These are phyloP conservation scores for Unio delphinus DNA, from an alignment of 2,888 invertebrate species.

Conservation along the genomic window DNA sequence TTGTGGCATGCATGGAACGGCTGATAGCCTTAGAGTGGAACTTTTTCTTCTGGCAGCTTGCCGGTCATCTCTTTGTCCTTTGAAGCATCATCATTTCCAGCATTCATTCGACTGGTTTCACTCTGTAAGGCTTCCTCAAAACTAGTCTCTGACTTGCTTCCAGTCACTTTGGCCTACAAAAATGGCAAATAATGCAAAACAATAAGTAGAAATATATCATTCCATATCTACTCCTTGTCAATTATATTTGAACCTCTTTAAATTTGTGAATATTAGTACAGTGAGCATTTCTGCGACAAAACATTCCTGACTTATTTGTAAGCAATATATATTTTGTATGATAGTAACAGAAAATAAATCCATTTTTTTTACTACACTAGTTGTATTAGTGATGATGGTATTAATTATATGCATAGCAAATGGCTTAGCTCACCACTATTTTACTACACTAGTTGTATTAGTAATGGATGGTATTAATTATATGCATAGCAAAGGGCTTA, in stretches of 20 bases:
- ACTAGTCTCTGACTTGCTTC: constrained; percentile 63
- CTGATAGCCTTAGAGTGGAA: constrained; percentile 37
- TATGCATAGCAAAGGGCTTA: too few relatives aligned
- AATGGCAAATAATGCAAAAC: constrained; percentile 3
- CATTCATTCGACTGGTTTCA: constrained; percentile 23
- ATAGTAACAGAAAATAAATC: too few relatives aligned
- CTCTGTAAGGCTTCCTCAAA: constrained; percentile 53
- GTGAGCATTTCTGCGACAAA: background rate
- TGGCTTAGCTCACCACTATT: too few relatives aligned
- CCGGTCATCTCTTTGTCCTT: constrained; percentile 15
- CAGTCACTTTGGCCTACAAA: constrained; percentile 63
- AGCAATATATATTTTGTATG: too few relatives aligned
- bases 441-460: too few relatives aligned
- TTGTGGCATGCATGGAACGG: background rate
- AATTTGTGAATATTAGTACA: background rate
- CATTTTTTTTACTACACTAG: too few relatives aligned
- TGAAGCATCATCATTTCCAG: constrained; percentile 16
- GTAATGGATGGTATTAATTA: too few relatives aligned
- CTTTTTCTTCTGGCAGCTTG: constrained; percentile 52
- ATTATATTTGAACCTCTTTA: background rate
- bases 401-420: too few relatives aligned
- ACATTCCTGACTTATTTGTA: background rate
- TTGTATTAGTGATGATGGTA: too few relatives aligned
- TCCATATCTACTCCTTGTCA: background rate
- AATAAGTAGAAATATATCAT: background rate